phyloP scores from a whole-genome alignment of 2,113 vertebrate species.

The Cygnus atratus region DNA sequence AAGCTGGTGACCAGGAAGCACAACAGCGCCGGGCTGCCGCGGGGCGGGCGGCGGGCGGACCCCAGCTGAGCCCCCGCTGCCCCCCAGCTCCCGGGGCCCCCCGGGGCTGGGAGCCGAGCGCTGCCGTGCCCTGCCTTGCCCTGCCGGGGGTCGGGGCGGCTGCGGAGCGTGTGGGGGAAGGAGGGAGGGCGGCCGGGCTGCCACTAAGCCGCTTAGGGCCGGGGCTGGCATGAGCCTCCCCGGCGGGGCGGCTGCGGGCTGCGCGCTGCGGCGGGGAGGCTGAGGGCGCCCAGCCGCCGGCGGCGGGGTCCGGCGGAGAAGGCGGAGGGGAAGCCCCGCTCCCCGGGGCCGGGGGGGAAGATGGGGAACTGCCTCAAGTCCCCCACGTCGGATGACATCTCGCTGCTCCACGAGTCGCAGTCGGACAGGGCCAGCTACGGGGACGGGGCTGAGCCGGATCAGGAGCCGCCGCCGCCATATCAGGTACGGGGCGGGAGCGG shows the following conservation, averaged over 20 bases:
- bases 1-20: conserved; percentile 61
- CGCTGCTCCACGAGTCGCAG: conserved; percentile 94
- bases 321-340: neutral
- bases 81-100: neutral
- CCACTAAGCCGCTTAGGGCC: conserved; percentile 29
- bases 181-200: neutral
- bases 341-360: conserved; percentile 55
- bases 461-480: conserved; percentile 95
- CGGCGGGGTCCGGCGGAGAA: conserved; percentile 12
- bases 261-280: conserved; percentile 11
- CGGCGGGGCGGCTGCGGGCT: conserved; percentile 35
- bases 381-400: conserved; percentile 97
- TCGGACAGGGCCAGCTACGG: conserved; percentile 94
- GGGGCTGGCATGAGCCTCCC: conserved; percentile 54
- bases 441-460: conserved; percentile 89
- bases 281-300: neutral
- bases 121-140: neutral
- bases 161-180: neutral
- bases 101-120: conserved; percentile 52
- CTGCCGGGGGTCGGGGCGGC: neutral
- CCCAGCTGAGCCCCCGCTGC: conserved; percentile 34
- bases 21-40: conserved; percentile 6
- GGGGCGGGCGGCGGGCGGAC: conserved; percentile 31
- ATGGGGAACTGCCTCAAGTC: conserved; percentile 98
- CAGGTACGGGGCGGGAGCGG: conserved; percentile 79